Evolutionary conservation across 2,113 vertebrate species (phyloP).

Genomic region (Pomatorhinus ruficollis): DNA sequence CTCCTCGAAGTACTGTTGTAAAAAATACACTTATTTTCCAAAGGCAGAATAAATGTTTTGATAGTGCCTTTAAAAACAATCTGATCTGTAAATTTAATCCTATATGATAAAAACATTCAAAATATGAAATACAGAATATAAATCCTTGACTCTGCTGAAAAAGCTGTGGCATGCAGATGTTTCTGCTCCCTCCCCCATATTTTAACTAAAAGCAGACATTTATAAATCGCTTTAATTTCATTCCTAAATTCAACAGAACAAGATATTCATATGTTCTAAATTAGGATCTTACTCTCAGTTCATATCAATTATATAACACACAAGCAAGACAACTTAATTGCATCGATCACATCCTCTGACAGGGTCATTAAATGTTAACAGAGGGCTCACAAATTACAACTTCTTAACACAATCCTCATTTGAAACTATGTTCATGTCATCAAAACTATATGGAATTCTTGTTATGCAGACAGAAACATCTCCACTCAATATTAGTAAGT

Average conservation of each 20-base stretch:
- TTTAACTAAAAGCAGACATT: constrained; percentile 78
- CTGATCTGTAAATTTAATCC: constrained; percentile 64
- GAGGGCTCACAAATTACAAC: constrained; percentile 72
- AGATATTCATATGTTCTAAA: constrained; percentile 84
- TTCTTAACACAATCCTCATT: constrained; percentile 66
- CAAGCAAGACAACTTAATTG: constrained; percentile 84
- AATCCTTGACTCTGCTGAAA: constrained; percentile 64
- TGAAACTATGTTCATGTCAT: constrained; percentile 24
- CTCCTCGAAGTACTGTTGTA: background rate
- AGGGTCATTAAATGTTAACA: constrained; percentile 79
- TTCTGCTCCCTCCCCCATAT: constrained; percentile 33
- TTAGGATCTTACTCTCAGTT: constrained; percentile 85
- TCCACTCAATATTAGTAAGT: background rate
- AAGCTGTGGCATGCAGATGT: constrained; percentile 69
- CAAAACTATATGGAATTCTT: background rate
- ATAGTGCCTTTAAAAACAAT: constrained; percentile 64
- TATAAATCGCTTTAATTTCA: constrained; percentile 83
- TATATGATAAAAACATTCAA: constrained; percentile 61
- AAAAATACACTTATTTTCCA: constrained; percentile 43
- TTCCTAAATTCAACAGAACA: constrained; percentile 81
- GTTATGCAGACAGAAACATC: background rate
- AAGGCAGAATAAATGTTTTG: constrained; percentile 59
- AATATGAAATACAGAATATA: constrained; percentile 64
- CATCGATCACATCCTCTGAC: constrained; percentile 80
- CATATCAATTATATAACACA: constrained; percentile 87